Evolutionary conservation across 2,888 invertebrate species (phyloP), one percentile per base, ranked within the genome.

Genomic region (Archaeoteleia sp.): DNA sequence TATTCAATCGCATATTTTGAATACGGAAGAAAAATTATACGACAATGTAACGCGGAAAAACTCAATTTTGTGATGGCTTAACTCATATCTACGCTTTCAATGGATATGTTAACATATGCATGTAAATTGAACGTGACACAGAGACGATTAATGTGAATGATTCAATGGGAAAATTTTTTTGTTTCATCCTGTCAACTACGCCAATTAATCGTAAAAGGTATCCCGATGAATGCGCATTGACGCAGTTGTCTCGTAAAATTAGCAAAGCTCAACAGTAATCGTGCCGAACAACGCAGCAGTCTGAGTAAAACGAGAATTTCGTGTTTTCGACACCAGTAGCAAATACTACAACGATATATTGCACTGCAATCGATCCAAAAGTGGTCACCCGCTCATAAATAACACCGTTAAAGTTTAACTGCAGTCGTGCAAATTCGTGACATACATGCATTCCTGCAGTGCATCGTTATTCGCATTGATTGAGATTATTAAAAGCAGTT

Each of bases 271-370:
- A 55, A 60, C 51, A 32, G 66, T 63, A 65, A 67, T 67, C 48
- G 51, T 48, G 37, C 51, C 30, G 45, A 43, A 62, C 43, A 45
- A 48, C 27, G 14, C 15, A 32, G 29, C 23, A 57, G 43, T 54
- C 30, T 43, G 49, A 53, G 43, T 42, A 39, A 58, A 58, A 66
- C 58, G 58, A 58, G 66, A 58, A 58, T 61, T 55, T 49, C 67
- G 45, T 61, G 67, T 55, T 67, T 61, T 67, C 43, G 51, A 34
- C 48, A 43, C 49, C 37, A 45, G 55, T 37, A 49, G 46, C 67
- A 48, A 58, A 66, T 58, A 66, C 65, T 58, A 53, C 46, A 57
- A 51, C 57, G 53, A 66, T 66, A 53, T 45, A 66, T 58, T 53
- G 57, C 51, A 53, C 17, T 35, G 58, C 53, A 32, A 66, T 66